Conservation (phyloP, 1,140 invertebrate genomes). For the Euura saliciscinereae region DNA sequence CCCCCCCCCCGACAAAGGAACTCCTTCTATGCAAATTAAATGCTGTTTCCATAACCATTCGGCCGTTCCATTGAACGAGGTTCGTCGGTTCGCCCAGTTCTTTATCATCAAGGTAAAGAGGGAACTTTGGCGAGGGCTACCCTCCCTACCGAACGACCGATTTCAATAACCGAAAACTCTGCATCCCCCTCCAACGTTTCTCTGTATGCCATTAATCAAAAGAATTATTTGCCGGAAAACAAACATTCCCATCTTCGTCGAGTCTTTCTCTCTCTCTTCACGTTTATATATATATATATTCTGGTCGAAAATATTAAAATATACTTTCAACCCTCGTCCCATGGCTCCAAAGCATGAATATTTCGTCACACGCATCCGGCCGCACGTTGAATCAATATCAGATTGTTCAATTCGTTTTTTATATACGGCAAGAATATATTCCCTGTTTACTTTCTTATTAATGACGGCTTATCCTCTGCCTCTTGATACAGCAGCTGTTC, state of each 20-base stretch:
- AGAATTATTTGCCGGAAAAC: conserved; percentile 41
- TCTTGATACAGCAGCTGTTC: background rate
- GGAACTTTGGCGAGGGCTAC: conserved; percentile 54
- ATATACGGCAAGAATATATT: background rate
- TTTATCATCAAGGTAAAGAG: conserved; percentile 59
- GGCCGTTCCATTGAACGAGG: conserved; percentile 61
- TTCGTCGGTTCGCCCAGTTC: conserved; percentile 42
- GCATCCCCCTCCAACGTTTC: conserved; percentile 2
- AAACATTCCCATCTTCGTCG: conserved; percentile 25
- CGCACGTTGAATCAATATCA: no score
- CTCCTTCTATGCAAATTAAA: conserved; percentile 63
- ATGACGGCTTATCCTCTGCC: background rate
- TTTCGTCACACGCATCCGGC: no score
- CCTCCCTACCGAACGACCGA: conserved; percentile 29
- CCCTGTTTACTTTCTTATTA: background rate
- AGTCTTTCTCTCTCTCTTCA: background rate
- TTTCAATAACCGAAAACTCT: conserved; percentile 53
- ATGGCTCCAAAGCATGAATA: no score
- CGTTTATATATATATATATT: background rate
- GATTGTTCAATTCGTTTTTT: no score
- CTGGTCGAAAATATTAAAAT: no score
- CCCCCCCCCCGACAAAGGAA: conserved; percentile 52
- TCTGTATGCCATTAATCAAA: conserved; percentile 54
- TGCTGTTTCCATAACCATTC: conserved; percentile 63
- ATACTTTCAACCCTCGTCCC: no score